Evolutionary conservation across 1,140 invertebrate genomes (phyloP).

Genomic region (Drosophila auraria): DNA sequence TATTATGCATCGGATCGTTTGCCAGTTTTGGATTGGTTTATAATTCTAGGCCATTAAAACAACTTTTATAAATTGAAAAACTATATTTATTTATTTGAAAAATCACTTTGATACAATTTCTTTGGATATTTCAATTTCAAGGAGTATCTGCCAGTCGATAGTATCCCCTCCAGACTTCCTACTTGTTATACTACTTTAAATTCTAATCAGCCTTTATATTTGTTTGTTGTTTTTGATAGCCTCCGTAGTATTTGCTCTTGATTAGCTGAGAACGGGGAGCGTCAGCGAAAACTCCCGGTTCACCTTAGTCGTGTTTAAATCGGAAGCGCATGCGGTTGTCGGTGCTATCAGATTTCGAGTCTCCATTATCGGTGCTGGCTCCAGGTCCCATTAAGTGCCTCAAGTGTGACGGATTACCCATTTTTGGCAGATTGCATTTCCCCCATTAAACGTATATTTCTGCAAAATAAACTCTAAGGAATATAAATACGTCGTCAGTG

Average conservation of each 20-base stretch:
- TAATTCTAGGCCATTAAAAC: too few relatives aligned
- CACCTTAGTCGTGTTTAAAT: constrained; percentile 64
- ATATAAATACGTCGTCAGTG: not conserved
- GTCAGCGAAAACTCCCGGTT: constrained; percentile 11
- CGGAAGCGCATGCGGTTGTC: constrained; percentile 57
- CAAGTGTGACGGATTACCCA: not conserved
- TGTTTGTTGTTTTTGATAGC: constrained; percentile 69
- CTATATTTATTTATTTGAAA: too few relatives aligned
- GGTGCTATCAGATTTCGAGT: constrained; percentile 12
- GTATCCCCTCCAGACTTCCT: not conserved
- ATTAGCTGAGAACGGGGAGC: constrained; percentile 56
- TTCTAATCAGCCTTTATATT: constrained; percentile 75
- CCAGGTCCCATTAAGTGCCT: not conserved
- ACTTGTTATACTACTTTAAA: constrained; percentile 56
- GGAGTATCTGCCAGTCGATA: not conserved
- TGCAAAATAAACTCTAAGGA: not conserved
- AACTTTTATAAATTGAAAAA: too few relatives aligned
- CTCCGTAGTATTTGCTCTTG: constrained; percentile 71
- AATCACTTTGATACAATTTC: not conserved
- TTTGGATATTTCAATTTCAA: not conserved
- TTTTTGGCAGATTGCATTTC: not conserved
- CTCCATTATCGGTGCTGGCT: constrained; percentile 10
- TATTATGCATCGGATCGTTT: too few relatives aligned
- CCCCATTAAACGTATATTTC: not conserved
- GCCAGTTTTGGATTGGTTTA: too few relatives aligned